Conservation (phyloP, 1,140 invertebrate species). For the Drosophila nigrodunni region DNA sequence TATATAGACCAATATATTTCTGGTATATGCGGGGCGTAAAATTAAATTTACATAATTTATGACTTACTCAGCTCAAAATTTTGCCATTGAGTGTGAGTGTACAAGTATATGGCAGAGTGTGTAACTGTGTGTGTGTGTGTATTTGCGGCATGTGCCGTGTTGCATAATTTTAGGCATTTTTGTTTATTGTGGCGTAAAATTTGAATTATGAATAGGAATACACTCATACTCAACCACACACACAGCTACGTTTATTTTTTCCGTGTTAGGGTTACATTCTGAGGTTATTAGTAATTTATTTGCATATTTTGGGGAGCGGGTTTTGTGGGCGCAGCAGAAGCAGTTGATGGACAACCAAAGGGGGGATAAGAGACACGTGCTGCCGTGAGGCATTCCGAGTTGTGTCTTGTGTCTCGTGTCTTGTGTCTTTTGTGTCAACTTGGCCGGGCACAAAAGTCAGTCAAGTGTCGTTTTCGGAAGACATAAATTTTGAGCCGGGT, state of each 20-base stretch:
- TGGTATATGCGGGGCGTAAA: slow-evolving; percentile 65
- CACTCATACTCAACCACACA: slow-evolving; percentile 23
- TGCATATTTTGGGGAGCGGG: slow-evolving; percentile 72
- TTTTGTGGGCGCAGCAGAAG: slow-evolving; percentile 35
- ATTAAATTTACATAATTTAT: slow-evolving; percentile 84
- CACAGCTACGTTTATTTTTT: slow-evolving; percentile 39
- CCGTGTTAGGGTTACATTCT: slow-evolving; percentile 80
- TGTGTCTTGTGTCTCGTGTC: slow-evolving; percentile 21
- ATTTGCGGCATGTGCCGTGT: slow-evolving; percentile 68
- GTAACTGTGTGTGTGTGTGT: slow-evolving; percentile 16
- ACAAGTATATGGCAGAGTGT: background rate
- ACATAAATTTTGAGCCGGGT: slow-evolving; percentile 74
- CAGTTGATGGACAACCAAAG: slow-evolving; percentile 60
- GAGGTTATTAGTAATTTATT: slow-evolving; percentile 81
- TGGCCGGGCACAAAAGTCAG: slow-evolving; percentile 67
- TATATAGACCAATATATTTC: slow-evolving; percentile 43
- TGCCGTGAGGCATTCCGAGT: slow-evolving; percentile 8
- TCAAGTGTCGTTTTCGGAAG: slow-evolving; percentile 77
- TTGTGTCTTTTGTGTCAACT: slow-evolving; percentile 60
- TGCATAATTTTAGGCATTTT: slow-evolving; percentile 83
- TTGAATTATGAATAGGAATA: slow-evolving; percentile 77
- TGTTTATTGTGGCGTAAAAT: slow-evolving; percentile 82
- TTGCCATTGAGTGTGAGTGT: slow-evolving; percentile 6
- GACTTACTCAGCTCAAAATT: slow-evolving; percentile 79
- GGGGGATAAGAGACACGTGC: background rate